phyloP scores from a whole-genome alignment of 2,797 vertebrate genomes.

The Enteromius viviparus region DNA sequence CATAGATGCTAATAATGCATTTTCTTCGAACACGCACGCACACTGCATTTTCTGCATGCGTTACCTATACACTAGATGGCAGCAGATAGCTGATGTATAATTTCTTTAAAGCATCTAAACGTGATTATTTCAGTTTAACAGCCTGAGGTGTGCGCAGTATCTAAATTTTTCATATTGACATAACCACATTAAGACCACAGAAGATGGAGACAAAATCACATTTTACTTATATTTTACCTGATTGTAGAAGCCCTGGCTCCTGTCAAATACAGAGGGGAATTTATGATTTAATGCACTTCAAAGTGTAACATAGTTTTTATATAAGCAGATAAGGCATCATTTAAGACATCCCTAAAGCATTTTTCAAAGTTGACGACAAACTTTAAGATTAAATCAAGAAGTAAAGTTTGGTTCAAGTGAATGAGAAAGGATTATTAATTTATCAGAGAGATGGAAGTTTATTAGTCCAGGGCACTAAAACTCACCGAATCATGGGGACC shows the following conservation, averaged over 20 bases:
- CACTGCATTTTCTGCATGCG: background rate
- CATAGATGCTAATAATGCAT: background rate
- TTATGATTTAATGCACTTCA: slow-evolving; percentile 34
- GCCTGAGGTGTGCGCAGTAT: slow-evolving; percentile 6
- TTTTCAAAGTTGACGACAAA: slow-evolving; percentile 1
- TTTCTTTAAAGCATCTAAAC: background rate
- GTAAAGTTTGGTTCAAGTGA: background rate
- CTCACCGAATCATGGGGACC: slow-evolving; percentile 82
- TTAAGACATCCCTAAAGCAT: background rate
- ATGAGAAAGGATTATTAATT: slow-evolving; percentile 8
- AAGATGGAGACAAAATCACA: background rate
- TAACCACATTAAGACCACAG: slow-evolving; percentile 8
- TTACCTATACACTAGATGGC: slow-evolving; percentile 71
- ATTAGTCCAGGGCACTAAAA: slow-evolving; percentile 47
- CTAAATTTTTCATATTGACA: slow-evolving; percentile 40
- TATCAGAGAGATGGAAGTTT: slow-evolving; percentile 23
- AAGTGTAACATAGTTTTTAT: background rate
- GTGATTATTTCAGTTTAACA: slow-evolving; percentile 21
- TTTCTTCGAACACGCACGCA: background rate
- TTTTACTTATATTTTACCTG: slow-evolving; percentile 69
- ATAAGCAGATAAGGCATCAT: slow-evolving; percentile 11
- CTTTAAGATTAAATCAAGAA: slow-evolving; percentile 23
- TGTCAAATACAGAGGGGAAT: slow-evolving; percentile 56
- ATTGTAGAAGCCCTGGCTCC: slow-evolving; percentile 77
- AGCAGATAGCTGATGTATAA: slow-evolving; percentile 63